Percentiles rank a stretch among this genome's conserved stretches.
Conservation (phyloP, 1,140 invertebrate species). For the Ladona fulva region DNA sequence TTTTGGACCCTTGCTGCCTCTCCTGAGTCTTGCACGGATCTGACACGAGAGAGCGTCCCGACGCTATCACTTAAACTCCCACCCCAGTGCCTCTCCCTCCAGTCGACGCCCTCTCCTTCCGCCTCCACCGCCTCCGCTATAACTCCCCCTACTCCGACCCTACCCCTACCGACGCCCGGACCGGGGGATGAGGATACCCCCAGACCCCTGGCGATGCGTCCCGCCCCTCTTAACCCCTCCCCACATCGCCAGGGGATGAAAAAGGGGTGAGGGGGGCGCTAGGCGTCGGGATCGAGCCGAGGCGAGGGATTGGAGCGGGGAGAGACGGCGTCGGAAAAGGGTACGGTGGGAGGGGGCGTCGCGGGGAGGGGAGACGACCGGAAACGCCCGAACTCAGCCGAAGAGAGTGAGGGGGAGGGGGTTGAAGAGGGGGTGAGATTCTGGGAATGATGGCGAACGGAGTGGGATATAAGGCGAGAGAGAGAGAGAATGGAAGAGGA, state of each 20-base stretch:
- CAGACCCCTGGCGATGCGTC: not conserved
- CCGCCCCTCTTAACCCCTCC: not conserved
- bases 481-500: not conserved
- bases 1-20: not conserved
- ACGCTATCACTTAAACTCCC: constrained; percentile 8
- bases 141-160: not conserved
- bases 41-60: constrained; percentile 5
- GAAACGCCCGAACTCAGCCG: not conserved
- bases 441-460: not conserved
- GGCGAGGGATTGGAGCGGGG: not conserved
- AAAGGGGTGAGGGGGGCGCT: not conserved
- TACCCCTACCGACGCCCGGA: not conserved
- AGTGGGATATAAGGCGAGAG: not conserved
- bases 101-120: too few relatives aligned
- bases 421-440: not conserved
- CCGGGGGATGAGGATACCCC: not conserved
- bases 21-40: not conserved
- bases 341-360: not conserved
- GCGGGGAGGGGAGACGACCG: not conserved
- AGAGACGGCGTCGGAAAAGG: not conserved
- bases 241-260: not conserved
- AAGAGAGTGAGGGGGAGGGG: not conserved
- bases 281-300: not conserved
- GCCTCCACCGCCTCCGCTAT: not conserved
- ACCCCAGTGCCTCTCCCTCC: too few relatives aligned